phyloP scores from a whole-genome alignment of 2,113 vertebrate species.

The Takifugu bimaculatus region DNA sequence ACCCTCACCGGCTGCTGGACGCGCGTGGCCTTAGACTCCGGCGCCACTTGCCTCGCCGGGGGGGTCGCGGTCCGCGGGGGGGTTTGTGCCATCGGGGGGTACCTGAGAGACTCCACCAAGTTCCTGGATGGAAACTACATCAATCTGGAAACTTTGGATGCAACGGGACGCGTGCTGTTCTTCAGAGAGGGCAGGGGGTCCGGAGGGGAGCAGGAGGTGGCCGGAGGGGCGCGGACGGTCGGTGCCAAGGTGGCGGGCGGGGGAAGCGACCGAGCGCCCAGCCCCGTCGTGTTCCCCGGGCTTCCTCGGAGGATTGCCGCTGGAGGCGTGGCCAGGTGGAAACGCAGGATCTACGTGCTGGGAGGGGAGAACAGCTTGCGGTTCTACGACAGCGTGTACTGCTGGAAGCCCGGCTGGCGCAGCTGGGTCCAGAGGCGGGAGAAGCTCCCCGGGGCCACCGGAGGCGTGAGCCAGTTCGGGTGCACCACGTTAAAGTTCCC shows the following conservation, averaged over 20 bases:
- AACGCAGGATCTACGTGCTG: constrained; percentile 78
- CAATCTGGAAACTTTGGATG: constrained; percentile 75
- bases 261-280: constrained; percentile 73
- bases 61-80: constrained; percentile 79
- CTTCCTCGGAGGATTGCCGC: constrained; percentile 76
- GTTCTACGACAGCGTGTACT: constrained; percentile 80
- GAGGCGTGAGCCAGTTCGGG: constrained; percentile 79
- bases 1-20: constrained; percentile 76
- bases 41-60: constrained; percentile 76
- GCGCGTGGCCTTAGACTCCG: constrained; percentile 74
- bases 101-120: constrained; percentile 77
- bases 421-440: constrained; percentile 81
- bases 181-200: constrained; percentile 75
- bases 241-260: constrained; percentile 38
- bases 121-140: constrained; percentile 76
- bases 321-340: constrained; percentile 78
- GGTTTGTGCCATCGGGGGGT: constrained; percentile 79
- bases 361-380: constrained; percentile 77
- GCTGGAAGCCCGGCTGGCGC: constrained; percentile 82
- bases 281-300: constrained; percentile 76
- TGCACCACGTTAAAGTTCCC: constrained; percentile 81
- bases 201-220: constrained; percentile 68
- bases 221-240: constrained; percentile 51
- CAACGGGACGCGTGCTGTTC: constrained; percentile 77
- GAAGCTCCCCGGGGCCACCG: constrained; percentile 76